These are phyloP conservation scores for Cylas formicarius DNA, from an alignment of 1,140 invertebrate species.

Conservation along the genomic window DNA sequence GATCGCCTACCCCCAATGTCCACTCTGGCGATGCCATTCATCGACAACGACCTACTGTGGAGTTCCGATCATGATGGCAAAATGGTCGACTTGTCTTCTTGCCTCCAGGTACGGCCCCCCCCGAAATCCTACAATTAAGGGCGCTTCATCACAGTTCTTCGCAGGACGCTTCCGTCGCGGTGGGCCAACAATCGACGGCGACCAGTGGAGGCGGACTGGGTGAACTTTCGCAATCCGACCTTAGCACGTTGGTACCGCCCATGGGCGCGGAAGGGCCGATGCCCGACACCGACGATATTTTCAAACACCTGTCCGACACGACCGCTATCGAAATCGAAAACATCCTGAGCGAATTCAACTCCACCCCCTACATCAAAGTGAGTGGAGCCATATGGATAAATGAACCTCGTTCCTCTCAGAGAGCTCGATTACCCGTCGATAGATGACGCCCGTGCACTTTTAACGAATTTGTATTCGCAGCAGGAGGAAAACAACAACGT, in stretches of 20 bases:
- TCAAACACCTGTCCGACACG: slow-evolving; percentile 61
- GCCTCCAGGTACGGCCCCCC: slow-evolving; percentile 66
- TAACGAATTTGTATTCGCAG: slow-evolving; percentile 21
- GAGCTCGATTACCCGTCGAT: slow-evolving; percentile 1
- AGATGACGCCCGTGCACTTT: slow-evolving; percentile 4
- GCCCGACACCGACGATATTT: slow-evolving; percentile 60
- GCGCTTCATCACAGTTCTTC: no score
- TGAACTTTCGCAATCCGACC: slow-evolving; percentile 60
- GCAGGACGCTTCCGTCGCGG: slow-evolving; percentile 43
- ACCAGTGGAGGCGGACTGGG: slow-evolving; percentile 41
- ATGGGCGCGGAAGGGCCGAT: slow-evolving; percentile 42
- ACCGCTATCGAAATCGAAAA: slow-evolving; percentile 53
- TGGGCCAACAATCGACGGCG: slow-evolving; percentile 37
- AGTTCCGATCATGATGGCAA: slow-evolving; percentile 86
- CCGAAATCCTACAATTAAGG: no score
- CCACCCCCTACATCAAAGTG: slow-evolving; percentile 46
- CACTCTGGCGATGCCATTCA: slow-evolving; percentile 82
- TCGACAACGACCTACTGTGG: slow-evolving; percentile 87
- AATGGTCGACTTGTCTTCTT: slow-evolving; percentile 82
- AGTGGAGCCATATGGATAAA: slow-evolving; percentile 9
- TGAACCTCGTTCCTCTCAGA: no score
- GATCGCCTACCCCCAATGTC: slow-evolving; percentile 53
- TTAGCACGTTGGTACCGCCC: slow-evolving; percentile 55
- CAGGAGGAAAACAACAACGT: slow-evolving; percentile 45
- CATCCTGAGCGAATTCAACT: slow-evolving; percentile 48